Percentiles rank a stretch among this genome's conserved stretches.
Evolutionary conservation across 2,888 invertebrate species (phyloP).

Genomic region (Hydrotaea cyrtoneurina): DNA sequence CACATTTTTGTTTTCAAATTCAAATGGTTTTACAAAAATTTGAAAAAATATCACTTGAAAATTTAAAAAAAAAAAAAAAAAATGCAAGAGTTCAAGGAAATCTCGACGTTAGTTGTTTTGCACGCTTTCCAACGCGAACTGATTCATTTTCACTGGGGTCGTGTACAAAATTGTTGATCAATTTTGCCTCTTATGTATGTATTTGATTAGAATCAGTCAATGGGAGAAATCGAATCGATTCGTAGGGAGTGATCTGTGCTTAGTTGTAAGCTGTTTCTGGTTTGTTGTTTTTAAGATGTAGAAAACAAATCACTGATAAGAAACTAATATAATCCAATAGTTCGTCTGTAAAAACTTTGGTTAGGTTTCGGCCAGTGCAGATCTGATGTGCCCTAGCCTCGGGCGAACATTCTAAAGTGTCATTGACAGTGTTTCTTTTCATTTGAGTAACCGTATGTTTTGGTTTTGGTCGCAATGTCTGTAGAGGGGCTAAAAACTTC

Average conservation of each 20-base stretch:
- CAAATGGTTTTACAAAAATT: neutral
- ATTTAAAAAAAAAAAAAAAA: neutral
- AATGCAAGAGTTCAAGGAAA: constrained; percentile 8
- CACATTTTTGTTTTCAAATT: constrained; percentile 70
- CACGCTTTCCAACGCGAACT: neutral
- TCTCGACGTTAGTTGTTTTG: neutral
- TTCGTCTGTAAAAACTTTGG: too few relatives aligned
- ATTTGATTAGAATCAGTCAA: neutral
- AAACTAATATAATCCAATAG: neutral
- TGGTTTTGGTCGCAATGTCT: too few relatives aligned
- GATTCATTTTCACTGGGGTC: neutral
- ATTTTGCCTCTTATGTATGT: too few relatives aligned
- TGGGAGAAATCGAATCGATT: neutral
- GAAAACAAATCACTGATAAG: constrained; percentile 13
- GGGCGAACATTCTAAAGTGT: too few relatives aligned
- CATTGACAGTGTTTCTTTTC: too few relatives aligned
- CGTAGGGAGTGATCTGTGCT: neutral
- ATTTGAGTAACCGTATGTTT: too few relatives aligned
- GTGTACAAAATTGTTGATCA: neutral
- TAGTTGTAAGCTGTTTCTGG: constrained; percentile 10
- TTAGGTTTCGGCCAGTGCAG: too few relatives aligned
- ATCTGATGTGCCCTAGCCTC: too few relatives aligned
- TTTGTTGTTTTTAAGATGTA: neutral
- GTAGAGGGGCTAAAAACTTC: too few relatives aligned
- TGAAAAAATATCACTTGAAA: constrained; percentile 18